Evolutionary conservation across 1,140 invertebrate species (phyloP), one percentile per base, ranked within the genome.

Genomic region (Bilobella aurantiaca): DNA sequence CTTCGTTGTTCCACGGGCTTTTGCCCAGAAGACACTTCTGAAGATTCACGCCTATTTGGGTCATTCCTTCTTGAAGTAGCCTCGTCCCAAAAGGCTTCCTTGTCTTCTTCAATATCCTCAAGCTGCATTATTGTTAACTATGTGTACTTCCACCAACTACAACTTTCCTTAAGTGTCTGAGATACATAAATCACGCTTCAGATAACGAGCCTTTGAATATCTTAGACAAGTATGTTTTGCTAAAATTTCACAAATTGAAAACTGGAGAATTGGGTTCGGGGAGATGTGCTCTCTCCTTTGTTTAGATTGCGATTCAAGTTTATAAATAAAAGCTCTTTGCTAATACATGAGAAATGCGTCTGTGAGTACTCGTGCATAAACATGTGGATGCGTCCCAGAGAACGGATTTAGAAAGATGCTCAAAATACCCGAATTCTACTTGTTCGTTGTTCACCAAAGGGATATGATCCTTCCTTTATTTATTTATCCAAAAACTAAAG

Each of bases 81-180:
- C 30, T 34, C 37, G 12, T 5, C n/a, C 63, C 47, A 56, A 25
- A 64, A 34, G 8, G n/a, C 58, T 58, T 58, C 53, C 25, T 58
- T 64, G 23, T 64, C 65, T 27, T 70, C 69, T 34, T 67, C 69
- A 37, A 70, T 70, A 56, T 70, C 69, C 57, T 66, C 62, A n/a
- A 69, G 53, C 58, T 69, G 34, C 65, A 68, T 68, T 21, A 18
- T 42, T 8, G 8, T 42, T 42, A 18, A 18, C 8, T 12, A 42
- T 18, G 34, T 8, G 34, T 42, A 12, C 18, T 42, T 42, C 34
- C 8, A 42, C 8, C 34, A 42, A 42, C 18, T 42, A 42, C 34
- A 42, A 42, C 8, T 12, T 42, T 42, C 34, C 18, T 42, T 18
- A 42, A 42, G 8, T 18, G 34, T 12, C 18, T 42, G 8, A 8